Conservation (phyloP, 2,113 vertebrate species). For the Egretta garzetta region DNA sequence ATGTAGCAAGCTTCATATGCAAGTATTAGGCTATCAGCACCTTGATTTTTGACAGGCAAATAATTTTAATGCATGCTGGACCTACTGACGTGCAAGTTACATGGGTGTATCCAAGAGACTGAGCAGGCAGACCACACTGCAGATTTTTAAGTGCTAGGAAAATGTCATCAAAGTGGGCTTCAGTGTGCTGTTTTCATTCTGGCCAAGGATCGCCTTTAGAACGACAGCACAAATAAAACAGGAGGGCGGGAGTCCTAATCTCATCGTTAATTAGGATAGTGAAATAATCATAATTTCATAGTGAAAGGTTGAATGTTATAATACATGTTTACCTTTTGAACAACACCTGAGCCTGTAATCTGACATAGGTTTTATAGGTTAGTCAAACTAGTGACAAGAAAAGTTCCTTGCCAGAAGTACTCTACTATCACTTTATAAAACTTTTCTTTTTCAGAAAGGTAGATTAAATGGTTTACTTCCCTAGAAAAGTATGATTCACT, state of each 20-base stretch:
- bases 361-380: background rate
- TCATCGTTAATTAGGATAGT: background rate
- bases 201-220: background rate
- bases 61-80: background rate
- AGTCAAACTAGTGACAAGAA: background rate
- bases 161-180: background rate
- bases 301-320: background rate
- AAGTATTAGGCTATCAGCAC: background rate
- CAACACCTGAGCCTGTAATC: background rate
- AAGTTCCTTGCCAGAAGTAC: background rate
- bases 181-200: background rate
- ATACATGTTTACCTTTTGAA: background rate
- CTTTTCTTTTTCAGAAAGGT: background rate
- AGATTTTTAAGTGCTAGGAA: background rate
- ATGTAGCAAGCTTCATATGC: background rate
- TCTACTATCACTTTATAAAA: background rate
- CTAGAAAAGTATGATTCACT: background rate
- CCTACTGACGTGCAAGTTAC: background rate
- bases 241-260: background rate
- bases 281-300: background rate
- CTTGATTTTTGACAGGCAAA: constrained; percentile 20
- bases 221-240: background rate
- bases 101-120: background rate
- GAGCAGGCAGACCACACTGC: background rate
- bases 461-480: background rate